Base-by-base conservation (phyloP, 2,113 vertebrate species). In the Oreochromis tanganicae region DNA sequence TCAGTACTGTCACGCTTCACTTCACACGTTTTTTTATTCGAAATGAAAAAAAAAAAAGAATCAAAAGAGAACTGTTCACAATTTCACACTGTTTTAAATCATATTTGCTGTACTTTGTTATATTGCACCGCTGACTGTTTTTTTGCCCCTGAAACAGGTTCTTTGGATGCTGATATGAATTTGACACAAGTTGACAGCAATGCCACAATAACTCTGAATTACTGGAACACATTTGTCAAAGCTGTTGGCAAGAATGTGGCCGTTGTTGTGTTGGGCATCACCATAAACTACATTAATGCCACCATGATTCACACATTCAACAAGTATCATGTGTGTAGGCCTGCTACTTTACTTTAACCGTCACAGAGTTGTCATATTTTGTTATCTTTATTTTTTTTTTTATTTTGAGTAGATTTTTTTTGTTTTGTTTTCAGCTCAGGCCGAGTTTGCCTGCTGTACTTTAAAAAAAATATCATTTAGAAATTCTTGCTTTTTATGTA, bases 241-340 rank as follows among this genome's bases (percentile, higher is more conserved):
- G 85, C 68, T 4, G 5, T 95, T 38, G 9, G 81, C 50, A 93
- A 17, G 41, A 94, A 91, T 55, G 12, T 94, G 29, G 83, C 92
- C 1, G 16, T 93, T 21, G 27, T 95, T 9, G 6, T 54, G 7
- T 82, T 96, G 13, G 89, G 92, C 75, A 79, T 95, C 80, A 73
- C 81, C 61, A 95, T 95, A 87, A 94, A 87, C 88, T 96, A 91
- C 68, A 85, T 95, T 55, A 95, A 95, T 48, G 85, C 86, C 21
- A 87, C 83, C 5, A 84, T 95, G 56, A 71, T 96, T 36, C 87
- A 94, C 90, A 95, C 91, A 32, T 96, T 95, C 89, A 82, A 78
- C 21, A 92, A 88, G n/a, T 89, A 95, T 68, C 82, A 91, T 43
- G 90, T 92, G 36, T 87, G 82, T 81, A 19, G 75, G 32, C 46